Base-by-base conservation (phyloP, 2,888 invertebrate species). In the Oxytorus armatus region DNA sequence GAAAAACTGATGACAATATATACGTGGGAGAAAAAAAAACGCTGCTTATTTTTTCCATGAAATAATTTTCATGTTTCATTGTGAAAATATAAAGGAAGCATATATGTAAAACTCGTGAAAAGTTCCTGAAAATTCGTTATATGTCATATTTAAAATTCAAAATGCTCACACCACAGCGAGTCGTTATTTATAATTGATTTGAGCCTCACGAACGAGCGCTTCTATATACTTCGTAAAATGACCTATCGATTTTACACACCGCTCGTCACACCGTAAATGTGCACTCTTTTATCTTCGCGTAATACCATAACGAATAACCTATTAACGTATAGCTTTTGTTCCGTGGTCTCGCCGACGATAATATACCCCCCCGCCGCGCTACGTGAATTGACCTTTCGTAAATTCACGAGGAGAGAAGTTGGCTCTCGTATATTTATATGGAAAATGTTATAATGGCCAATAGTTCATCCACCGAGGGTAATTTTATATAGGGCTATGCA, bases 331-430 rank as follows among this genome's bases (percentile, higher is more conserved):
- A 51, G 18, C 49, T 59, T 25, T 53, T 23, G 39, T 44, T 53
- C 16, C 49, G 16, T 39, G 25, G 23, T 25, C 23, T 78, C 11
- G 25, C n/a, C 33, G 49, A n/a, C 51, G 59, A 63, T 47, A 68
- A 44, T 69, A 18, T n/a, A n/a, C n/a, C n/a, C n/a, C n/a, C n/a
- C n/a, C n/a, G n/a, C n/a, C 1, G n/a, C 49, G 14, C 51, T 10
- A 42, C 18, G 42, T 25, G 23, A 57, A 69, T 57, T 74, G 74
- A 79, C 79, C 79, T 74, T 79, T 74, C 16, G 49, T 36, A 53
- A 69, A 68, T 57, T 23, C n/a, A 21, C 39, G 18, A 33, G n/a
- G 49, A 39, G 7, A 11, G 49, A 49, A 0, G 16, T 1, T 14
- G 5, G 8, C 3, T n/a, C 1, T 44, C 4, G 44, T 16, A 44